These are phyloP conservation scores for Drusus annulatus DNA, from an alignment of 1,140 invertebrate species.

Conservation along the genomic window DNA sequence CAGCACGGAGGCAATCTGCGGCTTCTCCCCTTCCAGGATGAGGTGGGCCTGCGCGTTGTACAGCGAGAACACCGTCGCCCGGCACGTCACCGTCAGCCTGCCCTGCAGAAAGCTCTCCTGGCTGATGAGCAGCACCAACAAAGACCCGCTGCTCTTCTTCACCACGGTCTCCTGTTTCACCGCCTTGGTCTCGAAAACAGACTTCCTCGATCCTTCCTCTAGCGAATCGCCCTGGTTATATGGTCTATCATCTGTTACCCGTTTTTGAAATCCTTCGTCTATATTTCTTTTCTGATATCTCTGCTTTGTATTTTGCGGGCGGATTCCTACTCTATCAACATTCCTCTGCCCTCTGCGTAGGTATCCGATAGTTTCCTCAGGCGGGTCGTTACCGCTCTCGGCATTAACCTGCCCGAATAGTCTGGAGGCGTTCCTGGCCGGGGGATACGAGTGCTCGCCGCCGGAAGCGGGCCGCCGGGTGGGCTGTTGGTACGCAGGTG, in stretches of 20 bases:
- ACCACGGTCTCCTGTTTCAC: slow-evolving; percentile 14
- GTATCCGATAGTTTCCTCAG: slow-evolving; percentile 20
- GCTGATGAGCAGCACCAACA: slow-evolving; percentile 55
- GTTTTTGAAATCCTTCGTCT: not conserved
- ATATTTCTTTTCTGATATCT: slow-evolving; percentile 7
- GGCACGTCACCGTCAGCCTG: slow-evolving; percentile 75
- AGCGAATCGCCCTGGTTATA: not conserved
- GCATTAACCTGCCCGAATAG: slow-evolving; percentile 28
- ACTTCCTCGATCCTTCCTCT: not conserved
- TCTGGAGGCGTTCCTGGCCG: slow-evolving; percentile 36
- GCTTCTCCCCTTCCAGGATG: slow-evolving; percentile 78
- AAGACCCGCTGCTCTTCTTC: slow-evolving; percentile 46
- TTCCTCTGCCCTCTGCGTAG: slow-evolving; percentile 35
- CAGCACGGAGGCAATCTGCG: slow-evolving; percentile 78
- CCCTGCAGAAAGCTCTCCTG: slow-evolving; percentile 75
- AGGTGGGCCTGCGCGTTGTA: slow-evolving; percentile 74
- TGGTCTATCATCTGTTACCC: no score
- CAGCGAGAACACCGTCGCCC: slow-evolving; percentile 76
- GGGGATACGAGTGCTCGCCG: not conserved
- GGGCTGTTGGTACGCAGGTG: slow-evolving; percentile 23
- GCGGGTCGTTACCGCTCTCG: slow-evolving; percentile 11
- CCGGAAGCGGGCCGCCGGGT: slow-evolving; percentile 9
- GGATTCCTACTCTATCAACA: not conserved
- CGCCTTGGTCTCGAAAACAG: not conserved
- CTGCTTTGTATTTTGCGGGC: no score